Percentiles rank a stretch among this genome's conserved stretches.
phyloP scores from a whole-genome alignment of 1,140 invertebrate species.

The Choristoneura fumiferana region DNA sequence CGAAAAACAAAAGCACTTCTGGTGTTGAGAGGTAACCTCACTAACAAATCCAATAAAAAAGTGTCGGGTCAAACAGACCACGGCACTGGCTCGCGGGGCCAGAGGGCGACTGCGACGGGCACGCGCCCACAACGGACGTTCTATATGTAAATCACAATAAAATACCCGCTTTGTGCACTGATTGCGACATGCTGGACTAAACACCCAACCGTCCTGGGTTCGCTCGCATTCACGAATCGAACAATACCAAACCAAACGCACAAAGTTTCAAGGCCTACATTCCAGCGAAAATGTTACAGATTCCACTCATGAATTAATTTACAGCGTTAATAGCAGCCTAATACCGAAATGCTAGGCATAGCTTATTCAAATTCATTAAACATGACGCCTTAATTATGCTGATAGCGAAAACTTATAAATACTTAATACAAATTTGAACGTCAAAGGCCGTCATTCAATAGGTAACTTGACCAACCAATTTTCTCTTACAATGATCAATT shows the following conservation, averaged over 20 bases:
- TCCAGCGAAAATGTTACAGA: no score
- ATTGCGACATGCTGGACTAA: slow-evolving; percentile 71
- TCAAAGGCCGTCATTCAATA: no score
- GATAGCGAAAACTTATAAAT: no score
- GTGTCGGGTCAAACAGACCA: slow-evolving; percentile 31
- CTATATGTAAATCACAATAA: slow-evolving; percentile 74
- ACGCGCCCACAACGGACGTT: slow-evolving; percentile 57
- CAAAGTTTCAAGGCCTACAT: background rate
- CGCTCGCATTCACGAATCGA: slow-evolving; percentile 9
- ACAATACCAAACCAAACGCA: background rate
- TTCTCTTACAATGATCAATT: no score
- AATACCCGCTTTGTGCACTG: slow-evolving; percentile 68
- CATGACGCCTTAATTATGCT: no score
- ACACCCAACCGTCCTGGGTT: slow-evolving; percentile 47
- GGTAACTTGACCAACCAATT: no score
- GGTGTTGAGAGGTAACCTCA: background rate
- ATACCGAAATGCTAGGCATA: background rate
- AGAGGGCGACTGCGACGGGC: slow-evolving; percentile 60
- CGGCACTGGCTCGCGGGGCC: slow-evolving; percentile 39
- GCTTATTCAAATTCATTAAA: no score
- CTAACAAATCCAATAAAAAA: slow-evolving; percentile 6
- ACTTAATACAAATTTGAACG: no score
- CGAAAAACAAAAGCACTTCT: background rate
- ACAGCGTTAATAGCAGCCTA: background rate
- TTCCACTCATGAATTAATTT: background rate